Evolutionary conservation across 2,888 invertebrate species (phyloP).

Genomic region (Rugalucina vietnamica): DNA sequence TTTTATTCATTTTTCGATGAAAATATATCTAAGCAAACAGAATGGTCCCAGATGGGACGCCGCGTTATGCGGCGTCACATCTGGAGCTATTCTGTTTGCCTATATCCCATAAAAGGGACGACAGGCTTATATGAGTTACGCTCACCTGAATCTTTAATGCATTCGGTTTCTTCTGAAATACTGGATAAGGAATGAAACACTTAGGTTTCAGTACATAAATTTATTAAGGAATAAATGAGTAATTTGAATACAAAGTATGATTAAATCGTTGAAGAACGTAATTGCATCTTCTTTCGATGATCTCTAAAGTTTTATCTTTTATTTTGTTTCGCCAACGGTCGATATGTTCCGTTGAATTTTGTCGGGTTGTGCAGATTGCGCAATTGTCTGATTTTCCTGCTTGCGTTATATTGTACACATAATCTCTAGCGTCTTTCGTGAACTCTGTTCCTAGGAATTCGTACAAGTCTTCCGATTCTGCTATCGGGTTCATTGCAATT

Average conservation of each 20-base stretch:
- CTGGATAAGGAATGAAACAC: too few relatives aligned
- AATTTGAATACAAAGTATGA: conserved; percentile 8
- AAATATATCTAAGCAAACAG: too few relatives aligned
- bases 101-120: too few relatives aligned
- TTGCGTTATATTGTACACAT: conserved; percentile 56
- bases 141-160: too few relatives aligned
- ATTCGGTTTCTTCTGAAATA: too few relatives aligned
- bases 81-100: too few relatives aligned
- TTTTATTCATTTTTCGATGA: too few relatives aligned
- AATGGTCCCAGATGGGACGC: too few relatives aligned
- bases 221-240: not conserved
- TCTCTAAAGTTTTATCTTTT: conserved; percentile 17
- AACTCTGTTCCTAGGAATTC: conserved; percentile 54
- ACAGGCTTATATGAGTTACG: too few relatives aligned
- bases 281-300: conserved; percentile 49
- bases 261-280: conserved; percentile 42
- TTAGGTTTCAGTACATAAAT: too few relatives aligned
- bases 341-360: conserved; percentile 56
- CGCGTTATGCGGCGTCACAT: too few relatives aligned
- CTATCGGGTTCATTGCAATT: conserved; percentile 51
- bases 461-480: conserved; percentile 44
- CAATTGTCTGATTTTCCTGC: conserved; percentile 50
- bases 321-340: conserved; percentile 49
- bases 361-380: conserved; percentile 46
- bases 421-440: conserved; percentile 28